Evolutionary conservation across 2,888 invertebrate species (phyloP).

Genomic region (Anarsia innoxiella): DNA sequence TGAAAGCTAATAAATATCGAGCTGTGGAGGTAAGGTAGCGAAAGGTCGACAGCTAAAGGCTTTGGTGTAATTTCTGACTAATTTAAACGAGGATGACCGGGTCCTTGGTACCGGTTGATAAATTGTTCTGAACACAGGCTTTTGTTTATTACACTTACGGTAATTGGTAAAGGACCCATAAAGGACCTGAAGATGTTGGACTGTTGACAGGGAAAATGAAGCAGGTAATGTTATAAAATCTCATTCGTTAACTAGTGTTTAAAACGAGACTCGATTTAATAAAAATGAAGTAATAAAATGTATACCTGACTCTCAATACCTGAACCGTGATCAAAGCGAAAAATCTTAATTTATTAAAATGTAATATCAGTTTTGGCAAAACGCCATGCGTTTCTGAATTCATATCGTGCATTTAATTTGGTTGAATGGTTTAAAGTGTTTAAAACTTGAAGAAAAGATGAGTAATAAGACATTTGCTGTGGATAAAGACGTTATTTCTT

Average conservation of each 20-base stretch:
- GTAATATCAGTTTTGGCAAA: constrained; percentile 33
- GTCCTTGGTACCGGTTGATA: constrained; percentile 17
- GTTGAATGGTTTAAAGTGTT: constrained; percentile 27
- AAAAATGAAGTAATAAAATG: too few species aligned
- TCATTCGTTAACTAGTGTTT: too few species aligned
- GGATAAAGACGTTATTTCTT: constrained; percentile 45
- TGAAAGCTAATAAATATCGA: too few species aligned
- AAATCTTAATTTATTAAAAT: constrained; percentile 10
- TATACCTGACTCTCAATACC: too few species aligned
- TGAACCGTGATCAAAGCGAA: constrained; percentile 10
- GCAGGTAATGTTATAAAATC: too few species aligned
- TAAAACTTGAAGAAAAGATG: constrained; percentile 31
- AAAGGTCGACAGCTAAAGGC: constrained; percentile 16
- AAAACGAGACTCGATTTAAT: too few species aligned
- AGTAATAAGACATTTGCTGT: constrained; percentile 38
- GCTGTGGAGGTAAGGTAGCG: constrained; percentile 2
- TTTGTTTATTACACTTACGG: constrained; percentile 8
- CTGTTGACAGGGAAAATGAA: too few species aligned
- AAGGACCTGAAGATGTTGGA: too few species aligned
- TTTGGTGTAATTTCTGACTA: constrained; percentile 17
- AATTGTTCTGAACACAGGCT: constrained; percentile 15
- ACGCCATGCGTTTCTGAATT: constrained; percentile 37
- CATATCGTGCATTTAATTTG: constrained; percentile 33
- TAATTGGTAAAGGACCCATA: constrained; percentile 7
- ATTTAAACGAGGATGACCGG: constrained; percentile 15